Percentiles rank a stretch among this genome's conserved stretches.
Evolutionary conservation across 2,797 vertebrate genomes (phyloP).

Genomic region (Ctenopoma kingsleyae): DNA sequence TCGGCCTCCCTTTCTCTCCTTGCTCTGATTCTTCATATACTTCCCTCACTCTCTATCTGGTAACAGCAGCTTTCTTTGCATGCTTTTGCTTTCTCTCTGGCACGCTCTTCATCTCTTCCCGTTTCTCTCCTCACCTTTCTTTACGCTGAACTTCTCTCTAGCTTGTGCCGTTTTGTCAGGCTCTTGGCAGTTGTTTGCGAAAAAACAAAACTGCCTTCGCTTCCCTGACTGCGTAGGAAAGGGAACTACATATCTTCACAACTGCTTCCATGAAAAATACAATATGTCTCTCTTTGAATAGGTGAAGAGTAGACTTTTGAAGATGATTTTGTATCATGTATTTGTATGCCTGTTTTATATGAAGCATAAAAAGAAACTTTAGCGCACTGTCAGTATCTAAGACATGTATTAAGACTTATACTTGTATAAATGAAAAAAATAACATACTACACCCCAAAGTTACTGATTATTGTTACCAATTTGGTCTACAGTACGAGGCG

Average conservation of each 20-base stretch:
- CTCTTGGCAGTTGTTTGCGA: conserved; percentile 34
- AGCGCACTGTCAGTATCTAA: background rate
- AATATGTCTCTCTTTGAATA: conserved; percentile 36
- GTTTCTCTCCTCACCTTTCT: conserved; percentile 14
- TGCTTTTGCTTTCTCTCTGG: conserved; percentile 26
- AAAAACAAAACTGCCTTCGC: conserved; percentile 30
- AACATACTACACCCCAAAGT: background rate
- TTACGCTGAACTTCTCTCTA: conserved; percentile 17
- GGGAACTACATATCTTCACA: conserved; percentile 18
- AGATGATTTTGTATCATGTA: conserved; percentile 22
- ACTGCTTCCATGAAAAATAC: conserved; percentile 53
- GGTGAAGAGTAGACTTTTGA: conserved; percentile 26
- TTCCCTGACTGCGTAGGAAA: conserved; percentile 26
- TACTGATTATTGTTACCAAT: background rate
- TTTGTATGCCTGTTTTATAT: background rate
- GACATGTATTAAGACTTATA: conserved; percentile 1
- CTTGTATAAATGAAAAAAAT: conserved; percentile 5
- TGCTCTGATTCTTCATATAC: conserved; percentile 44
- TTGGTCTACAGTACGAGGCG: background rate
- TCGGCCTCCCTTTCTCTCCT: conserved; percentile 32
- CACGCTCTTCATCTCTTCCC: conserved; percentile 15
- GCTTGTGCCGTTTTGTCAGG: conserved; percentile 34
- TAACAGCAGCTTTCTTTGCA: conserved; percentile 42
- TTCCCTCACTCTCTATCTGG: conserved; percentile 21
- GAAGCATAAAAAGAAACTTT: background rate